Base-by-base conservation (phyloP, 1,140 invertebrate species). In the Physella acuta region DNA sequence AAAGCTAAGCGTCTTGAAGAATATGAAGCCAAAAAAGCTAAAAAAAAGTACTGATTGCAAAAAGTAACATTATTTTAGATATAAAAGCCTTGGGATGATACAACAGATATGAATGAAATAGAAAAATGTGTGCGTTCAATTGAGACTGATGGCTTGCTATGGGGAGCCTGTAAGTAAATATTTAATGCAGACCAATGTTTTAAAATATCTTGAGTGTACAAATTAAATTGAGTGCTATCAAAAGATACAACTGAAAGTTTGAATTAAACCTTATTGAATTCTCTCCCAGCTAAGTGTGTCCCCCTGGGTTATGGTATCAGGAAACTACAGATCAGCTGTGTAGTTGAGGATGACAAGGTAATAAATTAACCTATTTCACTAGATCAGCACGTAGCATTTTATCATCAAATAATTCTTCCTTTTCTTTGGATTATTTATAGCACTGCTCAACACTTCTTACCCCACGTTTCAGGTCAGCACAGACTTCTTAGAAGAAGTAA, bases 61-160 rank as follows among this genome's bases (percentile, higher is more conserved):
- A 99, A 84, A 98, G 95, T 0, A 94, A 90, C 81, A 91, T 99
- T 51, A 89, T 98, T 37, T 86, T 98, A 55, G 96, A 98, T 86
- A 92, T 98, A 0, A 98, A 98, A 98, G 82, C 95, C 95, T 17
- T 98, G 95, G 95, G 94, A 94, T 84, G 95, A 98, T 88, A 94
- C 97, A 84, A 98, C 95, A 28, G 92, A 98, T 78, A 93, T 98
- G 90, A 89, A 89, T 70, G 87, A 87, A 73, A 89, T 98, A 88
- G 95, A 98, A 86, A 84, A 89, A 31, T 77, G 85, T 74, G 94
- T 98, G 0, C 89, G 94, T 75, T 88, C 88, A 39, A 92, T 99
- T 74, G 77, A 81, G 69, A 90, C 89, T 78, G 94, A 97, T 80
- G 96, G 96, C 65, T 88, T 98, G 36, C 79, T 97, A 20, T 98